phyloP scores from a whole-genome alignment of 2,797 vertebrate genomes.

The Molossus molossus region DNA sequence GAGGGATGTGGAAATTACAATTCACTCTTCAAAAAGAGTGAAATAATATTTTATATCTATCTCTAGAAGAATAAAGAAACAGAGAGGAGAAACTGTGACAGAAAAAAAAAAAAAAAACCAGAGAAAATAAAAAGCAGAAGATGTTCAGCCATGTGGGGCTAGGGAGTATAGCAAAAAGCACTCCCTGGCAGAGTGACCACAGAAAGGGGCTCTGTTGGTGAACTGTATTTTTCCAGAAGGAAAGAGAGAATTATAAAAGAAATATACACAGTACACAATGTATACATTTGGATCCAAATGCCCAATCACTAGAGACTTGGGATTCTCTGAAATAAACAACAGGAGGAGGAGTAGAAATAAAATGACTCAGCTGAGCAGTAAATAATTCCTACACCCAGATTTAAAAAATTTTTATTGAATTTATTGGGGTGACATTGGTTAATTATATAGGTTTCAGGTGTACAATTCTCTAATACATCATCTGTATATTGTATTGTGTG shows the following conservation, averaged over 20 bases:
- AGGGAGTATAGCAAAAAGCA: background rate
- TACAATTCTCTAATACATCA: background rate
- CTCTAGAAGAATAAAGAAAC: background rate
- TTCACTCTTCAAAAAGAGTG: conserved; percentile 29
- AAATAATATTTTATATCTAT: background rate
- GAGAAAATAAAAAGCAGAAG: background rate
- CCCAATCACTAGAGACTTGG: background rate
- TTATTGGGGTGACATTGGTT: background rate
- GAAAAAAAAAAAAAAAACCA: background rate
- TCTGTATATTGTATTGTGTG: background rate
- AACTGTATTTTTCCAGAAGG: conserved; percentile 18
- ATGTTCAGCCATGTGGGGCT: background rate
- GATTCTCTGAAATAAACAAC: background rate
- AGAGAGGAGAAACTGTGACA: background rate
- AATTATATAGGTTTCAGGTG: background rate
- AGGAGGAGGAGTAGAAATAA: background rate
- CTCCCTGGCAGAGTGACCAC: background rate
- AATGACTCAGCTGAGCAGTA: background rate
- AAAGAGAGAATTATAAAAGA: conserved; percentile 24
- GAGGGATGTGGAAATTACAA: background rate
- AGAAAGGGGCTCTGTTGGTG: background rate
- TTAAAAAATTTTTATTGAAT: background rate
- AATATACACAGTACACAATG: background rate
- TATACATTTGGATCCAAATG: conserved; percentile 17
- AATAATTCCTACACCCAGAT: background rate